A percentile compares a stretch with the other conserved stretches of the same genome.
phyloP scores from a whole-genome alignment of 2,888 invertebrate genomes.

The Helicoverpa assulta region DNA sequence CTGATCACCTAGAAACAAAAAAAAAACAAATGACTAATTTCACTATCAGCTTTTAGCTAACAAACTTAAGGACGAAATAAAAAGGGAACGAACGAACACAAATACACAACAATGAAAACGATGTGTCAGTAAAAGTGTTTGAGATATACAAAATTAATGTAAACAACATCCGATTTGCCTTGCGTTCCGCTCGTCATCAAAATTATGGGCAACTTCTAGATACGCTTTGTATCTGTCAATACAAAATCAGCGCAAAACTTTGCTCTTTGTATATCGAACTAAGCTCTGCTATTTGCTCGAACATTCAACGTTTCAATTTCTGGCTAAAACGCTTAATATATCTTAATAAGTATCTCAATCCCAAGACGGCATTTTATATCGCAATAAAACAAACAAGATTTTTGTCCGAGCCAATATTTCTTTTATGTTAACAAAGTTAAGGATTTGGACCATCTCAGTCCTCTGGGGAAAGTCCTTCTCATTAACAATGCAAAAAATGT shows the following conservation, averaged over 20 bases:
- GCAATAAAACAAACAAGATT: conserved; percentile 59
- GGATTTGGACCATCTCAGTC: conserved; percentile 44
- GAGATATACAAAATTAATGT: background rate
- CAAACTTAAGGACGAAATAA: no score
- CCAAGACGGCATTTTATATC: conserved; percentile 42
- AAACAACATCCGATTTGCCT: background rate
- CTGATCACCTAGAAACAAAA: no score
- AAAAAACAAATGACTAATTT: no score
- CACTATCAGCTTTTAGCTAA: no score
- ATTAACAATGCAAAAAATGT: conserved; percentile 62
- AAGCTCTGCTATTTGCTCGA: conserved; percentile 38
- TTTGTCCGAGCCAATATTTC: conserved; percentile 55
- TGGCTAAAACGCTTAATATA: conserved; percentile 42
- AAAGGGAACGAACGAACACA: background rate
- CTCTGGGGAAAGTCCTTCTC: conserved; percentile 52
- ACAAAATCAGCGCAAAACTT: conserved; percentile 25
- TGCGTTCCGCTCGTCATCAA: background rate
- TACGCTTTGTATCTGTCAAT: conserved; percentile 21
- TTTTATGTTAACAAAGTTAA: conserved; percentile 61
- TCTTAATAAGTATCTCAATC: conserved; percentile 48
- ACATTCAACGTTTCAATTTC: conserved; percentile 46
- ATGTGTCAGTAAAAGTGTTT: background rate
- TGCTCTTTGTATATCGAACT: conserved; percentile 23
- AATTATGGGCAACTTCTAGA: conserved; percentile 10
- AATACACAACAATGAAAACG: background rate